These are phyloP conservation scores for Xiphophorus hellerii DNA, from an alignment of 2,113 vertebrate species.

Conservation along the genomic window DNA sequence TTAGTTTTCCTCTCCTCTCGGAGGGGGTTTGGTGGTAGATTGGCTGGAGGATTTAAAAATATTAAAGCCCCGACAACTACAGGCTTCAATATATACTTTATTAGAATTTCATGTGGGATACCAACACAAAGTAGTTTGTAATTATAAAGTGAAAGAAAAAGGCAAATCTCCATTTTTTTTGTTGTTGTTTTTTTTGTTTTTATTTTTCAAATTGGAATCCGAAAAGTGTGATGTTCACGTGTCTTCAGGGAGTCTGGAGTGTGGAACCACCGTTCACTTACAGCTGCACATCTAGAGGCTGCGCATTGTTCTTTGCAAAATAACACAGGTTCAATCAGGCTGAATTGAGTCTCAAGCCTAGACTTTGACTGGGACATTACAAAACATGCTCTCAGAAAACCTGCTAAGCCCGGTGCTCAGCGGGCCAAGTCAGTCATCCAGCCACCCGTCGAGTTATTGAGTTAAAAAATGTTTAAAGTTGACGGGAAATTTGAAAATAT, in stretches of 20 bases:
- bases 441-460: too few species aligned
- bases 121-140: not conserved
- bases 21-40: conserved; percentile 27
- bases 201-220: not conserved
- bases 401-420: too few species aligned
- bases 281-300: too few species aligned
- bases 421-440: too few species aligned
- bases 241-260: not conserved
- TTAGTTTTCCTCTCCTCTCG: conserved; percentile 40
- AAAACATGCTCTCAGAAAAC: not conserved
- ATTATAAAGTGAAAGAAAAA: not conserved
- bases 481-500: too few species aligned
- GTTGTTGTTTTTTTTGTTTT: not conserved
- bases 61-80: not conserved
- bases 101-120: not conserved
- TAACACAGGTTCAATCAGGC: not conserved
- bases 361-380: not conserved
- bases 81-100: not conserved
- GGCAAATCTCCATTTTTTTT: not conserved
- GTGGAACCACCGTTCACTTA: not conserved
- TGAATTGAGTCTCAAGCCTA: too few species aligned
- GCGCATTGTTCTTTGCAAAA: not conserved
- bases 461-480: too few species aligned
- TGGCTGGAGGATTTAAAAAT: conserved; percentile 32
- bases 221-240: not conserved